Base-by-base conservation (phyloP, 2,888 invertebrate genomes). In the Lasioglossum oenotherae region DNA sequence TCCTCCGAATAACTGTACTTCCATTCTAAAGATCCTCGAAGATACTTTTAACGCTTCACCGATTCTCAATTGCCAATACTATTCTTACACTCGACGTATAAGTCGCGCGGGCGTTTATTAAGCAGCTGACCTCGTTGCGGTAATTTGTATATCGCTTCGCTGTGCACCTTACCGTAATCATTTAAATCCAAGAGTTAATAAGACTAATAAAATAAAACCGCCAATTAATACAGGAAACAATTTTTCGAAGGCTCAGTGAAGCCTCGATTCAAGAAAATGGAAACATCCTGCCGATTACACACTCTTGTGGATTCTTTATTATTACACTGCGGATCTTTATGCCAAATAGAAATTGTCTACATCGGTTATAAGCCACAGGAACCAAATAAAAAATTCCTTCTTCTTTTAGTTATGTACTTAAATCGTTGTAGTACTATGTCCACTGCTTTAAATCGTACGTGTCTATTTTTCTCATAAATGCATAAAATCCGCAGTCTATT, bases 31-130 rank as follows among this genome's bases (percentile, higher is more conserved):
- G 86, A 89, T 88, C 81, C 46, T 78, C 73, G 84, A 87, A 85
- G 91, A 88, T 87, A 89, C 87, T 87, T 91, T 91, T 90, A 90
- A 91, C 90, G 90, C 89, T 89, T 71, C 81, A 80, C 78, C 87
- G 90, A 90, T 84, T 88, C 85, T 78, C 81, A 91, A 88, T 90
- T 85, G 79, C 86, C 83, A 77, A 82, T 87, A 78, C 77, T 87
- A 87, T 89, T 85, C 78, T 83, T 78, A 69, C 44, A 71, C 74
- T 46, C 75, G 31, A 49, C 31, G 53, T 71, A 41, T 73, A 72
- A 81, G 78, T 85, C 81, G 77, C 81, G 77, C 80, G 69, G 72
- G 76, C 67, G 78, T 87, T 87, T 87, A 85, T 90, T 89, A 89
- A 78, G 82, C 82, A 80, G 57, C 76, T 80, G 84, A 85, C 84